These are phyloP conservation scores for Eilema griseolum DNA, from an alignment of 2,888 invertebrate genomes.

Conservation along the genomic window DNA sequence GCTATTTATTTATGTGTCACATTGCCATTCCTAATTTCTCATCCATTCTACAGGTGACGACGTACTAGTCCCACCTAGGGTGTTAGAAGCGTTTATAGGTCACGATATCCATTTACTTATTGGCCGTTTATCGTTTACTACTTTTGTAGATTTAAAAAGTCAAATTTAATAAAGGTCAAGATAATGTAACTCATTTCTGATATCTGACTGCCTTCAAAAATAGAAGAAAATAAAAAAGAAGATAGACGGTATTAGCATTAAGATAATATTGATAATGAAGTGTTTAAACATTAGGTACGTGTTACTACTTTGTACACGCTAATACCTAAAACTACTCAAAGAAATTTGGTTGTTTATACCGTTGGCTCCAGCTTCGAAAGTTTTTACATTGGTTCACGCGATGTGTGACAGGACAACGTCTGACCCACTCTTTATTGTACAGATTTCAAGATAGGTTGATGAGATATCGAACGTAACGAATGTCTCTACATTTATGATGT, in stretches of 20 bases:
- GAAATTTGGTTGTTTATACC: too few species aligned
- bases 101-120: not conserved
- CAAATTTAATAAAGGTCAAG: not conserved
- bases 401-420: not conserved
- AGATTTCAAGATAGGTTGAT: not conserved
- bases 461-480: not conserved
- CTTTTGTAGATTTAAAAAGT: not conserved
- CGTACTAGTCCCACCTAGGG: not conserved
- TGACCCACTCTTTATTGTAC: not conserved
- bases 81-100: not conserved
- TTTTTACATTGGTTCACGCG: not conserved
- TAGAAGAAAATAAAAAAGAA: not conserved
- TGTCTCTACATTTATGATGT: not conserved
- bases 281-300: not conserved
- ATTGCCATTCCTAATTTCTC: not conserved
- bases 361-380: not conserved
- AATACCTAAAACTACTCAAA: not conserved
- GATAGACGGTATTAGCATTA: not conserved
- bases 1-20: not conserved
- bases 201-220: too few species aligned
- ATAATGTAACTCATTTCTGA: not conserved
- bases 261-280: not conserved
- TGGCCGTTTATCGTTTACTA: not conserved
- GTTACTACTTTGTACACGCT: not conserved
- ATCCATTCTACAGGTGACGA: not conserved